phyloP scores from a whole-genome alignment of 2,888 invertebrate genomes.

The Lepidochrysops patricia region DNA sequence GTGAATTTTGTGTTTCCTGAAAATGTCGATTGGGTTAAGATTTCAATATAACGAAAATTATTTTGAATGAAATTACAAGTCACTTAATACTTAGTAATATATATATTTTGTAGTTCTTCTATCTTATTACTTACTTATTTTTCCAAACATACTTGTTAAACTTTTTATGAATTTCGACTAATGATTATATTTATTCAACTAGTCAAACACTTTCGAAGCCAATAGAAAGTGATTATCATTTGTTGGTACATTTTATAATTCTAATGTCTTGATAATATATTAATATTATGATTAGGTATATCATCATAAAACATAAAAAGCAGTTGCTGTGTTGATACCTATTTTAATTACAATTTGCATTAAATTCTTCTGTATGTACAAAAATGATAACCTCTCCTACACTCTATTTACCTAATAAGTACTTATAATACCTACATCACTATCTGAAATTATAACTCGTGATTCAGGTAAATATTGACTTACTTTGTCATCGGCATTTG shows the following conservation, averaged over 20 bases:
- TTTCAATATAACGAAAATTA: too few species aligned
- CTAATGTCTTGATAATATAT: neutral
- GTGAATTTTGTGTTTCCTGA: constrained; percentile 28
- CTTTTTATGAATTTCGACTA: too few species aligned
- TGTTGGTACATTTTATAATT: neutral
- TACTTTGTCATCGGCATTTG: neutral
- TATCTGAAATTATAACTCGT: constrained; percentile 2
- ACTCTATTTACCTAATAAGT: too few species aligned
- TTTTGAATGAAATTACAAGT: too few species aligned
- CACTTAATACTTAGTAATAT: too few species aligned
- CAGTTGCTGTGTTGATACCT: neutral
- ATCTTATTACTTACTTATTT: too few species aligned
- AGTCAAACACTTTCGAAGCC: neutral
- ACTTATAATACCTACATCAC: neutral
- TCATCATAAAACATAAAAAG: neutral
- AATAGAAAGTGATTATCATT: neutral
- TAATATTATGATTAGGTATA: neutral
- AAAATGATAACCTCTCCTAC: too few species aligned
- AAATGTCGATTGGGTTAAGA: neutral
- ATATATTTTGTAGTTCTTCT: too few species aligned
- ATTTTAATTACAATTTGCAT: too few species aligned
- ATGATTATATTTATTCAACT: too few species aligned
- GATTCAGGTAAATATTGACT: neutral
- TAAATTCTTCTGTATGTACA: too few species aligned
- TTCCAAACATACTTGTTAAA: too few species aligned